Percentiles rank a stretch among this genome's conserved stretches.
Conservation (phyloP, 2,888 invertebrate species). For the Eilema sororculum region DNA sequence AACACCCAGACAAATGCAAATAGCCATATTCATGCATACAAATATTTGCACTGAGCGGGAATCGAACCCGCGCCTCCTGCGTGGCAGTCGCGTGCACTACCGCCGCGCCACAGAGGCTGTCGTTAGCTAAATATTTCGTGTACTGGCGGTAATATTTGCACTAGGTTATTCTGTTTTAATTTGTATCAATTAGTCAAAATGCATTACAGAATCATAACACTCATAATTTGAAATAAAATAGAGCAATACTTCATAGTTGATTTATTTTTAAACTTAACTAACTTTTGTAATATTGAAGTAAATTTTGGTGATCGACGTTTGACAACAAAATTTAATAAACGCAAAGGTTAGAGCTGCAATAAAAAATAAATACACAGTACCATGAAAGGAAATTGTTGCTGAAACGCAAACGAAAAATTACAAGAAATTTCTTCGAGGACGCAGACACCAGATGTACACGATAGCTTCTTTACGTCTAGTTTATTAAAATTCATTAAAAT, state of each 20-base stretch:
- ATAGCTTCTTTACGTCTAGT: conserved; percentile 34
- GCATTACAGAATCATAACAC: too few species aligned
- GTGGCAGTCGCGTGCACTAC: too few species aligned
- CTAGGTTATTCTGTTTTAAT: not conserved
- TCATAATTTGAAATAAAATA: too few species aligned
- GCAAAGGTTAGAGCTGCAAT: conserved; percentile 18
- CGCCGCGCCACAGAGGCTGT: too few species aligned
- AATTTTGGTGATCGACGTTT: too few species aligned
- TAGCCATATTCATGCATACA: too few species aligned
- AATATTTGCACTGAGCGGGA: too few species aligned
- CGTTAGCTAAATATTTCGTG: not conserved
- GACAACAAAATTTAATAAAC: not conserved
- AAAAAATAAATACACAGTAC: conserved; percentile 34
- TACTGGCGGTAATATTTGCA: not conserved
- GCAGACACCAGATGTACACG: conserved; percentile 46
- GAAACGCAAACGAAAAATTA: conserved; percentile 24
- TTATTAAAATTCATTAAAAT: not conserved
- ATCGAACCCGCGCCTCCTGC: too few species aligned
- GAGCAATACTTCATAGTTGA: too few species aligned
- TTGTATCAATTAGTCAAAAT: too few species aligned
- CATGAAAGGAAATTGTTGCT: conserved; percentile 34
- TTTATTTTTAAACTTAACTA: not conserved
- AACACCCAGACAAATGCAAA: too few species aligned
- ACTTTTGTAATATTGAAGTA: too few species aligned
- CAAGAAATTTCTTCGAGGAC: conserved; percentile 21